Percentiles rank a stretch among this genome's conserved stretches.
These are phyloP conservation scores for Pyrgilauda ruficollis DNA, from an alignment of 2,113 vertebrate genomes.

Conservation along the genomic window DNA sequence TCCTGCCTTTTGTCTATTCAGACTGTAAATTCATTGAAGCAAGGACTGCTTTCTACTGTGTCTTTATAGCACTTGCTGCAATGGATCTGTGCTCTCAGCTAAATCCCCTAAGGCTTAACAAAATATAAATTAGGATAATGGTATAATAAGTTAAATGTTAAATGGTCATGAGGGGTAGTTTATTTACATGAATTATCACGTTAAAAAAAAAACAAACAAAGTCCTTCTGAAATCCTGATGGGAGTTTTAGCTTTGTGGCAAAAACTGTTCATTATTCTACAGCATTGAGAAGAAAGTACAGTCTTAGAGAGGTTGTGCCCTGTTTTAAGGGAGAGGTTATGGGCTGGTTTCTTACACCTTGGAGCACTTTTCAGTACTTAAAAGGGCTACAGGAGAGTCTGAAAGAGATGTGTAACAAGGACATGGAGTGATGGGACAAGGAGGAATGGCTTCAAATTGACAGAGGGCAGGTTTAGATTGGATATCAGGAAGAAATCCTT, in stretches of 20 bases:
- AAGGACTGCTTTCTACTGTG: slow-evolving; percentile 21
- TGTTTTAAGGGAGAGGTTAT: neutral
- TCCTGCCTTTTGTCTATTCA: slow-evolving; percentile 61
- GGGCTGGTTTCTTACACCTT: neutral
- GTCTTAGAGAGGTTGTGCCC: neutral
- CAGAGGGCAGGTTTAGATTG: neutral
- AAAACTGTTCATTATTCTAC: neutral
- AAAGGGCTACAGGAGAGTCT: neutral
- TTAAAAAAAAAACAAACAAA: neutral
- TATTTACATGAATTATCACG: slow-evolving; percentile 54
- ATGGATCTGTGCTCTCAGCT: slow-evolving; percentile 35
- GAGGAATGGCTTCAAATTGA: neutral
- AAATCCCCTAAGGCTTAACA: slow-evolving; percentile 36
- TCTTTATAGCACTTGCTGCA: slow-evolving; percentile 41
- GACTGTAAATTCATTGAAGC: slow-evolving; percentile 52
- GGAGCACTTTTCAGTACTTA: neutral
- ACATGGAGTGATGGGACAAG: neutral
- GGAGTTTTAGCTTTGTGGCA: neutral
- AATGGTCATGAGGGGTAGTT: neutral
- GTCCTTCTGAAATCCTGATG: neutral
- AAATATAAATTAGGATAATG: slow-evolving; percentile 60
- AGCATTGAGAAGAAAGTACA: neutral
- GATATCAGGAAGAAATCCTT: neutral
- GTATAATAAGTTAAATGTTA: slow-evolving; percentile 41
- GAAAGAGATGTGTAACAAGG: neutral